Conservation (phyloP, 2,888 invertebrate genomes). For the Xestia ashworthii region DNA sequence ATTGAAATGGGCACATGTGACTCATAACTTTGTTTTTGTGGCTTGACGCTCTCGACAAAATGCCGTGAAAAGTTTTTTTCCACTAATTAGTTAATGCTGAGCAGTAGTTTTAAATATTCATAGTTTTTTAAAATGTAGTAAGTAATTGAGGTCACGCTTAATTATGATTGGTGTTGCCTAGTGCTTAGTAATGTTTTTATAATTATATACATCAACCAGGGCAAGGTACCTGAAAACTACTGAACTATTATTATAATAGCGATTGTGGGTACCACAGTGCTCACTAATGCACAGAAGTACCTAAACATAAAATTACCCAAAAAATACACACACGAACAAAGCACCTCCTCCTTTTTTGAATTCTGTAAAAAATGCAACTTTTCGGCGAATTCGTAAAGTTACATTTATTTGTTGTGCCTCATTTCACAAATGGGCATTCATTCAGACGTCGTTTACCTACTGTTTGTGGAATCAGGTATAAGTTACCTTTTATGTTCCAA, state of each 20-base stretch:
- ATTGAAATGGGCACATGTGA: background rate
- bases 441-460: background rate
- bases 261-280: background rate
- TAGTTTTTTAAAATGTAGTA: conserved; percentile 21
- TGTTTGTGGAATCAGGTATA: background rate
- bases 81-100: conserved; percentile 39
- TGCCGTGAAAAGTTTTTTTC: conserved; percentile 9
- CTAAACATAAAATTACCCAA: background rate
- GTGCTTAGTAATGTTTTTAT: conserved; percentile 15
- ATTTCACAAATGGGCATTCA: background rate
- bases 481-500: background rate
- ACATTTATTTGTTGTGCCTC: background rate
- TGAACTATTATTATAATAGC: background rate
- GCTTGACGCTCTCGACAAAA: background rate
- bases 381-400: too few species aligned
- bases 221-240: background rate
- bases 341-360: too few species aligned
- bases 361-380: too few species aligned
- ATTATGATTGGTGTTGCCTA: conserved; percentile 9
- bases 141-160: conserved; percentile 40
- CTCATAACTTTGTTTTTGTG: background rate
- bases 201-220: conserved; percentile 3
- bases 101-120: conserved; percentile 39
- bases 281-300: background rate
- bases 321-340: too few species aligned